A percentile compares a stretch with the other conserved stretches of the same genome.
Conservation (phyloP, 2,888 invertebrate genomes). For the Tinea semifulvella region DNA sequence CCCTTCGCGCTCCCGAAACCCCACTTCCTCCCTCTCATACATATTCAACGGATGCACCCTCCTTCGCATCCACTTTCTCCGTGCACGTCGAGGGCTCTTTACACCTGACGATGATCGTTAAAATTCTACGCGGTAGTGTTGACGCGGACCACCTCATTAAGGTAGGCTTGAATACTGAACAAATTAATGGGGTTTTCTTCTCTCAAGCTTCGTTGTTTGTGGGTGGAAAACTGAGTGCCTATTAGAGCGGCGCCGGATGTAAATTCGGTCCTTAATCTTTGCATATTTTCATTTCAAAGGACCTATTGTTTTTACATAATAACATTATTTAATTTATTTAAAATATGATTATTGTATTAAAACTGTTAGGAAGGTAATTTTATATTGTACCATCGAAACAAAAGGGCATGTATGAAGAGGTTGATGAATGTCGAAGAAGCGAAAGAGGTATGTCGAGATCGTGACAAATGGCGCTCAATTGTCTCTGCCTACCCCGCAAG, state of each 20-base stretch:
- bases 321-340: too few relatives aligned
- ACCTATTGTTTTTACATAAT: too few relatives aligned
- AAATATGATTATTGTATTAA: too few relatives aligned
- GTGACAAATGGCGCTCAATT: too few relatives aligned
- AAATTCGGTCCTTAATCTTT: not conserved
- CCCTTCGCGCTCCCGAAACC: slow-evolving; percentile 20
- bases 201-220: not conserved
- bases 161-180: not conserved
- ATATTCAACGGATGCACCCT: slow-evolving; percentile 73
- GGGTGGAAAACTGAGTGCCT: not conserved
- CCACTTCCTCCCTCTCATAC: slow-evolving; percentile 55
- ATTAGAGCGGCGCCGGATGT: not conserved
- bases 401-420: too few relatives aligned
- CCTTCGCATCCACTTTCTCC: slow-evolving; percentile 51
- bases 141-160: slow-evolving; percentile 1
- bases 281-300: not conserved
- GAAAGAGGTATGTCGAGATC: too few relatives aligned
- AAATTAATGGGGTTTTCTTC: not conserved
- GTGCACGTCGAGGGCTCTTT: slow-evolving; percentile 23
- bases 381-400: too few relatives aligned
- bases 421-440: too few relatives aligned
- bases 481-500: too few relatives aligned
- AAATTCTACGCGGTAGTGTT: not conserved
- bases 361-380: too few relatives aligned
- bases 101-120: slow-evolving; percentile 16